These are phyloP conservation scores for pig (Sus scrofa) DNA, from an alignment of 2,113 vertebrate genomes.

Conservation along the genomic window T2T-Sscrofa CM000824.6:37417501-37418000, in stretches of 20 bases:
- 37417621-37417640: no score
- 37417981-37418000: neutral
- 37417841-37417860: neutral
- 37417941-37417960: neutral
- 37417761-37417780: neutral
- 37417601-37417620: no score
- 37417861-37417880: neutral
- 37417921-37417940: neutral
- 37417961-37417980: neutral
- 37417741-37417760: neutral
- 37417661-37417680: no score
- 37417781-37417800: neutral
- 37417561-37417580: no score
- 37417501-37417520: neutral
- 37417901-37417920: neutral
- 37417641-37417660: no score
- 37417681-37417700: no score
- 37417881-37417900: neutral
- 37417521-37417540: no score
- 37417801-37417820: neutral
- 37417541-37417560: no score
- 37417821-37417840: neutral
- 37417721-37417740: no score
- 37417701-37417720: no score
- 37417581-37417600: no score